A percentile compares a stretch with the other conserved stretches of the same genome.
phyloP scores from a whole-genome alignment of 2,113 vertebrate species.

The Pseudonaja textilis region DNA sequence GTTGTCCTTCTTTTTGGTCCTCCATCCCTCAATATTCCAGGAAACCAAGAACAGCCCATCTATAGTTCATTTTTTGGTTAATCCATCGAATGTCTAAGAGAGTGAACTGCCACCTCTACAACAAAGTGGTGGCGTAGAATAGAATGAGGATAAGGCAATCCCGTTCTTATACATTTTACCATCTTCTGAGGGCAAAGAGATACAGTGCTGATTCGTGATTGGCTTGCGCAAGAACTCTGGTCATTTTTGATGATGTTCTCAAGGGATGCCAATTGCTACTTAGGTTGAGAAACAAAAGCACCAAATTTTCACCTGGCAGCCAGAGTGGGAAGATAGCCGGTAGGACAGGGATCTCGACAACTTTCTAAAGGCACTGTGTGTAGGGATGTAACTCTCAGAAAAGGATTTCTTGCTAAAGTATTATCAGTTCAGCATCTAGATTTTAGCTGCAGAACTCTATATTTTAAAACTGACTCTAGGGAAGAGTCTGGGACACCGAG shows the following conservation, averaged over 20 bases:
- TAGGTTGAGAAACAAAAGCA: neutral
- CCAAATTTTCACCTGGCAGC: neutral
- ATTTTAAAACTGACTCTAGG: neutral
- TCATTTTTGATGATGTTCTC: neutral
- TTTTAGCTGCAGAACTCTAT: neutral
- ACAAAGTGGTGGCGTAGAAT: neutral
- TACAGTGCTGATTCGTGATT: neutral
- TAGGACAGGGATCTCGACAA: neutral
- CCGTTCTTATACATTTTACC: neutral
- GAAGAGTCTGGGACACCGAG: constrained; percentile 26
- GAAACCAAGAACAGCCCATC: too few species aligned
- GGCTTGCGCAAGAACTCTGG: neutral
- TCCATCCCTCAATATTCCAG: too few species aligned
- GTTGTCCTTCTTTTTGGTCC: too few species aligned
- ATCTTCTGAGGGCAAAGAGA: neutral
- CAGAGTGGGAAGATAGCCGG: neutral
- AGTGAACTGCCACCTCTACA: neutral
- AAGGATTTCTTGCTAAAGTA: neutral
- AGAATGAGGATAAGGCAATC: neutral
- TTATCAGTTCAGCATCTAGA: neutral
- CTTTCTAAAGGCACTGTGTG: neutral
- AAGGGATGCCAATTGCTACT: neutral
- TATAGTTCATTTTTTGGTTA: too few species aligned
- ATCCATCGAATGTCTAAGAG: too few species aligned
- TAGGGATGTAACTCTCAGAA: neutral